Base-by-base conservation (phyloP, 2,113 vertebrate species). In the Atrichornis clamosus region DNA sequence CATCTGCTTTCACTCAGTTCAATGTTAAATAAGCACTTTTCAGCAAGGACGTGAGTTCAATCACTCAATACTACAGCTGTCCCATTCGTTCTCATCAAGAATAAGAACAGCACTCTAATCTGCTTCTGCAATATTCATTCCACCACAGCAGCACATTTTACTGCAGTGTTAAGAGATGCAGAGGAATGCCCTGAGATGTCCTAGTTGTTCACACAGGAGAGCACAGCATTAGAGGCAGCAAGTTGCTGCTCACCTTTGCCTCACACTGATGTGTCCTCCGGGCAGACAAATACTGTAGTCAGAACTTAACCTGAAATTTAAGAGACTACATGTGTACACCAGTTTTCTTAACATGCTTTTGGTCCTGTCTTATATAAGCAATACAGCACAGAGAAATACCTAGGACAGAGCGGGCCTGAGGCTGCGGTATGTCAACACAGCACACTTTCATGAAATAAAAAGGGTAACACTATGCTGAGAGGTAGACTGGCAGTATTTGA, bases 61-160 rank as follows among this genome's bases (percentile, higher is more conserved):
- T 53, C 67, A 59, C 67, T 73, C 83, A 74, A 9, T 50, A 26
- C 16, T 39, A 63, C 47, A 90, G 44, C 62, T 88, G 28, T 10
- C 19, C 39, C 4, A 1, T 7, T 60, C 0, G 0, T 41, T 64
- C 35, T 69, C 11, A 39, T 22, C 7, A 26, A 84, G 41, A 68
- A 3, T 24, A 52, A 59, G 37, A 78, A 26, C 39, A 78, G 52
- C 21, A 87, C 21, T 65, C 33, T 50, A 19, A 80, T 60, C 22
- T 67, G 21, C 55, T 65, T 13, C 65, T 46, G 52, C 30, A 35
- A 30, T 4, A 59, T 30, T 47, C 60, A 19, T 24, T 53, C 49
- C 15, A 85, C 10, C 60, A 79, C 41, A 88, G 44, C 47, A 92
- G 42, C 68, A 70, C 47, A 37, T 60, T 64, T 64, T 22, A 72